Evolutionary conservation across 2,113 vertebrate genomes (phyloP), one percentile per base, ranked within the genome.

Genomic region (Spea bombifrons): DNA sequence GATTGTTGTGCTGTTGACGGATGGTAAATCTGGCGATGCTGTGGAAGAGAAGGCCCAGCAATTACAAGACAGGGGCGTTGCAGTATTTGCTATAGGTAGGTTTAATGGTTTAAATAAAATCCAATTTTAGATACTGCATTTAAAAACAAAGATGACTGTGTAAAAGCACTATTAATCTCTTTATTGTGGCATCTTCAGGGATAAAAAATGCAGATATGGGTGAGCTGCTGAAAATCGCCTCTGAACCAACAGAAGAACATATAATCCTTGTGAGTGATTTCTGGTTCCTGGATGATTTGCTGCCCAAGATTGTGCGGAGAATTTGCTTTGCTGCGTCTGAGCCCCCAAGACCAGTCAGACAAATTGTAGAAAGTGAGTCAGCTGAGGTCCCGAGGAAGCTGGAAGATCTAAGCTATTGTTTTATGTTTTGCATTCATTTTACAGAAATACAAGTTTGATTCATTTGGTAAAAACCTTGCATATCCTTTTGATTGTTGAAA

Each of bases 281-380:
- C 76, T 86, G 86, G n/a, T 84, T 85, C n/a, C 89, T 95, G 66
- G 83, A 88, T 4, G 17, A 5, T 0, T 66, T 93, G 59, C 88
- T 90, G 15, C 90, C 89, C 63, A 94, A 93, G 50, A 87, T 97
- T 49, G 92, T 93, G 5, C 89, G 94, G 30, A 86, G 94, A 64
- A 74, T 97, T 44, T 97, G 95, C 71, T 85, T 94, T 76, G 90
- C 91, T 0, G 90, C 94, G 6, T 96, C 94, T 0, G 95, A 96
- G 52, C 93, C 94, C 0, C 94, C 94, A 0, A 88, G 80, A 0
- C 93, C 95, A 2, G 74, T 87, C 75, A 94, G 81, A 81, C 83
- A 81, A 0, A 75, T 63, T 0, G 44, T 49, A 6, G 83, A 82
- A 8, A 86, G 95, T 93, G 48, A 0, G 73, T 66, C 16, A 52